Conservation (phyloP, 2,888 invertebrate species). For the Argyresthia goedartella region DNA sequence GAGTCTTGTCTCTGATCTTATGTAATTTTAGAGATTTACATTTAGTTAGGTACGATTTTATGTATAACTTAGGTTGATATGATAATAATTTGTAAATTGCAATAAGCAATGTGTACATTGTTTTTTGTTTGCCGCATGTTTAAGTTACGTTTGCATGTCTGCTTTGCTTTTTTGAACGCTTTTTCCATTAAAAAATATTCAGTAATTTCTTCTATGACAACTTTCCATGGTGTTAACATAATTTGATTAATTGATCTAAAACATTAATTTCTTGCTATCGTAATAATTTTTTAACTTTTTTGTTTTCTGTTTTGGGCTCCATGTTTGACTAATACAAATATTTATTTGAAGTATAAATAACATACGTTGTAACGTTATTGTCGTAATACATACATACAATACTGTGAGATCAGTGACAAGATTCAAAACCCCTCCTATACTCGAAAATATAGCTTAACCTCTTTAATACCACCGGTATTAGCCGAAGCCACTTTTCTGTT, state of each 20-base stretch:
- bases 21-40: background rate
- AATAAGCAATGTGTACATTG: background rate
- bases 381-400: no score
- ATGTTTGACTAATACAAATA: no score
- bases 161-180: conserved; percentile 23
- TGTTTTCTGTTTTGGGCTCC: no score
- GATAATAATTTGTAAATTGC: conserved; percentile 7
- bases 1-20: conserved; percentile 62
- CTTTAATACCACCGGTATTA: no score
- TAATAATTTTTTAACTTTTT: no score
- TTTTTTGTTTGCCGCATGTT: background rate
- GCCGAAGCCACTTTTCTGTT: no score
- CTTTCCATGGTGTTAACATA: background rate
- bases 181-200: background rate
- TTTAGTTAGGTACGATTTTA: background rate
- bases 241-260: no score
- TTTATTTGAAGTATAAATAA: no score
- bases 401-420: no score
- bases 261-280: no score
- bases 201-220: background rate
- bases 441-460: no score
- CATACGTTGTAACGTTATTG: background rate
- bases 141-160: conserved; percentile 28
- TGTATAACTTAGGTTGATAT: background rate
- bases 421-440: no score